Conservation (phyloP, 1,140 invertebrate genomes). For the Laupala kohalensis region DNA sequence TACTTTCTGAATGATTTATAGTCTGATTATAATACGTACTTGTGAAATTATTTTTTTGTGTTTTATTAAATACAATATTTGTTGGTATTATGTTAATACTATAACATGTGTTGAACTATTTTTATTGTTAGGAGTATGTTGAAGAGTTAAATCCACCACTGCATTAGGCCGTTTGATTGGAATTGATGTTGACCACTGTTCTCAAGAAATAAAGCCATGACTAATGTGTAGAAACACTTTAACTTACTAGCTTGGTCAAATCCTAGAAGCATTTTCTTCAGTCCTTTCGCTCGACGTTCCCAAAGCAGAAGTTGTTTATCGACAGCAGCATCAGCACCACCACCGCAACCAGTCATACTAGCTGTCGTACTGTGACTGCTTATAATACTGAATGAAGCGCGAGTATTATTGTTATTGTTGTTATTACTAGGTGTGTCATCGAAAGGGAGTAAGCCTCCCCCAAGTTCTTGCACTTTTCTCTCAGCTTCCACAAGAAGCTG, state of each 20-base stretch:
- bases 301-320: constrained; percentile 78
- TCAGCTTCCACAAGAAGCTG: constrained; percentile 68
- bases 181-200: no score
- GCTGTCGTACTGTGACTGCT: constrained; percentile 20
- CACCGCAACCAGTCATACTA: constrained; percentile 39
- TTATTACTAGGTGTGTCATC: constrained; percentile 18
- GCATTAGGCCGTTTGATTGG: no score
- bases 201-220: no score
- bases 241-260: constrained; percentile 54
- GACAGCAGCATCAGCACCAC: constrained; percentile 47
- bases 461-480: constrained; percentile 54
- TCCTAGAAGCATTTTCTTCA: constrained; percentile 57
- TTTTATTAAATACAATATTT: no score
- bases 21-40: no score
- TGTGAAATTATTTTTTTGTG: no score
- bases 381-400: neutral
- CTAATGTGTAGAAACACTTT: no score
- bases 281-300: constrained; percentile 67
- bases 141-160: no score
- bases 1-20: no score
- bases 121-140: no score
- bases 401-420: constrained; percentile 12
- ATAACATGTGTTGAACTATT: no score
- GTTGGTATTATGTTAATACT: no score
- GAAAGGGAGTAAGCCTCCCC: constrained; percentile 30